Evolutionary conservation across 2,888 invertebrate species (phyloP).

Genomic region (Diadegma fenestrale): DNA sequence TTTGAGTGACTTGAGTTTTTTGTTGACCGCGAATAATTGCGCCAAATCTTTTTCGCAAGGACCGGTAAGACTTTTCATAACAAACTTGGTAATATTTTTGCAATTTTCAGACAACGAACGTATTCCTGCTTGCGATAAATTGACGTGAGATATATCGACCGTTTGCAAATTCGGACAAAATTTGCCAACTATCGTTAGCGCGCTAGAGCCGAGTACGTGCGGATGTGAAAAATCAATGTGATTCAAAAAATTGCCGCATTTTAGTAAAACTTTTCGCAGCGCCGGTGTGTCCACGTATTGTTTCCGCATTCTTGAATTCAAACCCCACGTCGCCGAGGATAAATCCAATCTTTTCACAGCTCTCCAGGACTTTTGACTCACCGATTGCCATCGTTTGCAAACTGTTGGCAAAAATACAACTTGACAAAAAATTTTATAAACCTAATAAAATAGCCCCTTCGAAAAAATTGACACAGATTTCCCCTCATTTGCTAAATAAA

Average conservation of each 20-base stretch:
- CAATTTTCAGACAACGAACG: conserved; percentile 85
- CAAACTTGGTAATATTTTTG: conserved; percentile 85
- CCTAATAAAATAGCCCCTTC: no score
- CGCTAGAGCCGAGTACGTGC: conserved; percentile 86
- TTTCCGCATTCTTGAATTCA: conserved; percentile 46
- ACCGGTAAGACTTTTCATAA: conserved; percentile 85
- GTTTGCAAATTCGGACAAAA: conserved; percentile 87
- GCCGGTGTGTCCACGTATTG: conserved; percentile 71
- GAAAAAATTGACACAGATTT: no score
- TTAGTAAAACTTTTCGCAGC: conserved; percentile 86
- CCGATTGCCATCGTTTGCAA: conserved; percentile 86
- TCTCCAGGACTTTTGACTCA: conserved; percentile 86
- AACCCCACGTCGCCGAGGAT: conserved; percentile 73
- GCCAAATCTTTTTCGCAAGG: conserved; percentile 79
- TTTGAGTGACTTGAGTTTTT: conserved; percentile 76
- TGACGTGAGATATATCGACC: conserved; percentile 85
- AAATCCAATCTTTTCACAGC: conserved; percentile 82
- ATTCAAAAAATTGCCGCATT: conserved; percentile 85
- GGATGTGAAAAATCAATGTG: conserved; percentile 86
- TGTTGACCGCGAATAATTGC: conserved; percentile 77
- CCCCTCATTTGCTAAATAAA: background rate
- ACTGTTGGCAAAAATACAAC: conserved; percentile 81
- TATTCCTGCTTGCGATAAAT: conserved; percentile 86
- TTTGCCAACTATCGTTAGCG: conserved; percentile 86
- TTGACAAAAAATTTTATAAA: no score